phyloP scores from a whole-genome alignment of 2,113 vertebrate genomes.

The Amia ocellicauda region DNA sequence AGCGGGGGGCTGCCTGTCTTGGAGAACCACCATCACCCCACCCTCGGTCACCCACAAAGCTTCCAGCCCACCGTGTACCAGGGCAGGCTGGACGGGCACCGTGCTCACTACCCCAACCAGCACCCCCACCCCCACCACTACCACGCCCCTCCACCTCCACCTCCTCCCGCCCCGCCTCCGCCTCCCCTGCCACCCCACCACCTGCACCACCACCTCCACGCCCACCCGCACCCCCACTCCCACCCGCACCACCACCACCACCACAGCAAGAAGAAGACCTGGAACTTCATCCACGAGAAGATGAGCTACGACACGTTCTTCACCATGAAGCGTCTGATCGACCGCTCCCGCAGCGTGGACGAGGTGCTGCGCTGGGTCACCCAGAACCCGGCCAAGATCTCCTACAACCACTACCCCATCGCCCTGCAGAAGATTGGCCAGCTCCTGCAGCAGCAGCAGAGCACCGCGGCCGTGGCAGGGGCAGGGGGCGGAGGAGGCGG shows the following conservation, averaged over 20 bases:
- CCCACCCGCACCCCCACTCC: slow-evolving; percentile 5
- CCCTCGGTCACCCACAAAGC: slow-evolving; percentile 40
- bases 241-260: neutral
- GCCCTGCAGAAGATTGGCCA: slow-evolving; percentile 86
- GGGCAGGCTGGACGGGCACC: slow-evolving; percentile 42
- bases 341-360: slow-evolving; percentile 77
- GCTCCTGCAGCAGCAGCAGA: slow-evolving; percentile 61
- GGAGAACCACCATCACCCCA: slow-evolving; percentile 45
- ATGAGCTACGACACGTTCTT: slow-evolving; percentile 87
- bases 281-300: slow-evolving; percentile 83
- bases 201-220: slow-evolving; percentile 41
- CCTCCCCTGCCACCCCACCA: slow-evolving; percentile 51
- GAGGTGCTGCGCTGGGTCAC: slow-evolving; percentile 90
- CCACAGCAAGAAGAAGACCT: slow-evolving; percentile 68
- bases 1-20: slow-evolving; percentile 47
- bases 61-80: slow-evolving; percentile 48
- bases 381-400: slow-evolving; percentile 87
- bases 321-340: slow-evolving; percentile 86
- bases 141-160: slow-evolving; percentile 36
- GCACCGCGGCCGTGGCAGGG: slow-evolving; percentile 9
- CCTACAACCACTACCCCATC: slow-evolving; percentile 82
- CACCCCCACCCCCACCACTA: slow-evolving; percentile 39
- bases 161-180: slow-evolving; percentile 39
- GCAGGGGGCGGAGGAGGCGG: neutral
- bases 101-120: slow-evolving; percentile 49